Percentiles rank a stretch among this genome's conserved stretches.
These are phyloP conservation scores for Camelus bactrianus DNA, from an alignment of 2,113 vertebrate species.

Conservation along the genomic window DNA sequence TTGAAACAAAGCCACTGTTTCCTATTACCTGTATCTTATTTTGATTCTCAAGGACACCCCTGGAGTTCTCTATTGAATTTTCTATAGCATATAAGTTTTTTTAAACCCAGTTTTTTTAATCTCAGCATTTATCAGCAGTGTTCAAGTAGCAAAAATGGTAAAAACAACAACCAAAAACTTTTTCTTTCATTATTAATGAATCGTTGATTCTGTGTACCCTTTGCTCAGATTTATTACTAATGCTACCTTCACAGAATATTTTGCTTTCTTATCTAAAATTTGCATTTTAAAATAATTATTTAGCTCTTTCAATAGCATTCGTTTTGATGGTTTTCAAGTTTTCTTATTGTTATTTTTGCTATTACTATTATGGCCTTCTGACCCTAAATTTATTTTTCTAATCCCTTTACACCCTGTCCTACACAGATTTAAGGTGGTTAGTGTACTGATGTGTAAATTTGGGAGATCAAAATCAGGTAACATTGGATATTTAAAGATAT, in stretches of 20 bases:
- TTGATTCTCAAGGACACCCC: background rate
- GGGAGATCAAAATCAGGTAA: background rate
- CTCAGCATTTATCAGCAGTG: background rate
- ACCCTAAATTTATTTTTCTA: background rate
- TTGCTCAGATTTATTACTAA: background rate
- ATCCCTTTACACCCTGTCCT: background rate
- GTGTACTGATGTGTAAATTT: background rate
- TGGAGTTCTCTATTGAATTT: background rate
- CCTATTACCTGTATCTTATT: background rate
- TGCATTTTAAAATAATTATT: background rate
- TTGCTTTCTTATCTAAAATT: constrained; percentile 36
- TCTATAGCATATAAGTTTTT: background rate
- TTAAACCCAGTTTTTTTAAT: background rate
- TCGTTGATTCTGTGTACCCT: background rate
- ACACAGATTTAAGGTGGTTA: background rate
- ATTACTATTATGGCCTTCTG: background rate
- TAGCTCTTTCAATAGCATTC: background rate
- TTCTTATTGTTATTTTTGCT: background rate
- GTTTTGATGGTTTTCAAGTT: background rate
- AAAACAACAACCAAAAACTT: background rate
- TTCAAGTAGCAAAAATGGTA: background rate
- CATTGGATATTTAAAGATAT: background rate
- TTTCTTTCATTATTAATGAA: background rate
- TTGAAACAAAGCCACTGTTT: background rate
- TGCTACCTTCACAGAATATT: background rate